Conservation (phyloP, 2,797 vertebrate species). For the Morelia viridis region DNA sequence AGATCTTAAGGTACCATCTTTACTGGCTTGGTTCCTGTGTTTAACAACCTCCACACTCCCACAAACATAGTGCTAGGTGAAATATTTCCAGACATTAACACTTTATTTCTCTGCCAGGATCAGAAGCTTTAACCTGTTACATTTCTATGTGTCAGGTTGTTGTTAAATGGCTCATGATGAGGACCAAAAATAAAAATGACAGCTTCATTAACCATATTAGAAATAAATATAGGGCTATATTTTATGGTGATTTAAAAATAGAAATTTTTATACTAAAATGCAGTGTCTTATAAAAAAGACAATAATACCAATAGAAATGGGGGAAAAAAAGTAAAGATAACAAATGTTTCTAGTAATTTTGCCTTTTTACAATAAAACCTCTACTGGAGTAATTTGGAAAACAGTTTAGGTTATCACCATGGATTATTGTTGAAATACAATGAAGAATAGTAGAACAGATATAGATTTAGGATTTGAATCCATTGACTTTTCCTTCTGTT, state of each 20-base stretch:
- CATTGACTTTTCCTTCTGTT: conserved; percentile 7
- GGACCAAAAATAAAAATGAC: neutral
- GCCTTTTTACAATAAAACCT: neutral
- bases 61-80: neutral
- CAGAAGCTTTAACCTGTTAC: neutral
- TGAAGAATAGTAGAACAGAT: conserved; percentile 12
- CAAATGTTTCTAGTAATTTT: neutral
- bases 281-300: neutral
- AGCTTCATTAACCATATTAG: neutral
- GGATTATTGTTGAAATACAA: neutral
- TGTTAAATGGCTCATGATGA: neutral
- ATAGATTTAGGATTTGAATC: conserved; percentile 1
- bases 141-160: neutral
- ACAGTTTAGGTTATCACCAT: conserved; percentile 2
- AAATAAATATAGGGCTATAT: neutral
- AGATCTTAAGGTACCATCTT: neutral
- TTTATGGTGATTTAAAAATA: neutral
- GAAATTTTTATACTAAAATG: conserved; percentile 1
- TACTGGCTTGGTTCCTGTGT: neutral
- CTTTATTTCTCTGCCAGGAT: neutral
- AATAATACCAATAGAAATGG: conserved; percentile 20
- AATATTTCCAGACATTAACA: neutral
- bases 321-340: conserved; percentile 17
- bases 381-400: neutral
- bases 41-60: neutral